phyloP scores from a whole-genome alignment of 2,113 vertebrate species.

The Melanotaenia duboulayi region DNA sequence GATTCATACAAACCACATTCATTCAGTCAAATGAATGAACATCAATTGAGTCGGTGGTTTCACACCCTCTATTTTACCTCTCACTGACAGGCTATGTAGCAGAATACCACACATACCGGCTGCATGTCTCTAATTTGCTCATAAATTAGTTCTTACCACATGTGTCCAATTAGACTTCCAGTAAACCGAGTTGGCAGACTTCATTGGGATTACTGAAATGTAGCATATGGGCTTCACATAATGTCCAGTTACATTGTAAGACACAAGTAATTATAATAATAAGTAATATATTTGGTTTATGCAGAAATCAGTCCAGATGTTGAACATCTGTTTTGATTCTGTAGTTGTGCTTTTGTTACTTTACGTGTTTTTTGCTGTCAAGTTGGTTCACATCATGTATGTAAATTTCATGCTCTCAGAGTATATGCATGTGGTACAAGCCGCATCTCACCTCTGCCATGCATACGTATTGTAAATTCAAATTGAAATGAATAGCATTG shows the following conservation, averaged over 20 bases:
- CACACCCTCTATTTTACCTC: slow-evolving; percentile 19
- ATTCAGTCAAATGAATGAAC: background rate
- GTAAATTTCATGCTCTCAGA: slow-evolving; percentile 27
- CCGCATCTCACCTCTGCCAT: slow-evolving; percentile 1
- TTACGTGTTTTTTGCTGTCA: slow-evolving; percentile 64
- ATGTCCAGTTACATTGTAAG: slow-evolving; percentile 69
- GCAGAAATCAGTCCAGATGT: slow-evolving; percentile 73
- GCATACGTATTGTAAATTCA: slow-evolving; percentile 55
- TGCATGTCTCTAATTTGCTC: slow-evolving; percentile 23
- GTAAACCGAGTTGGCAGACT: slow-evolving; percentile 57
- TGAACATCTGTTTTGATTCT: slow-evolving; percentile 73
- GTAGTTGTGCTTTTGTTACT: slow-evolving; percentile 51
- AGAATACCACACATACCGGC: slow-evolving; percentile 36
- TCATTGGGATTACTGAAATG: slow-evolving; percentile 63
- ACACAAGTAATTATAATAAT: slow-evolving; percentile 71
- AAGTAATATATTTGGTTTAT: slow-evolving; percentile 72
- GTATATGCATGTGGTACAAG: slow-evolving; percentile 1
- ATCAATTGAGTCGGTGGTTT: background rate
- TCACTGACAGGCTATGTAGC: slow-evolving; percentile 25
- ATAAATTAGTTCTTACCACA: slow-evolving; percentile 54
- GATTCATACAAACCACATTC: background rate
- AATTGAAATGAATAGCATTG: slow-evolving; percentile 55
- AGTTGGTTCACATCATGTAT: slow-evolving; percentile 42
- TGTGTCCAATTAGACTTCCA: slow-evolving; percentile 70
- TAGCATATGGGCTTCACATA: slow-evolving; percentile 63